Percentiles rank a stretch among this genome's conserved stretches.
phyloP scores from a whole-genome alignment of 1,140 invertebrate genomes.

The Sitodiplosis mosellana region DNA sequence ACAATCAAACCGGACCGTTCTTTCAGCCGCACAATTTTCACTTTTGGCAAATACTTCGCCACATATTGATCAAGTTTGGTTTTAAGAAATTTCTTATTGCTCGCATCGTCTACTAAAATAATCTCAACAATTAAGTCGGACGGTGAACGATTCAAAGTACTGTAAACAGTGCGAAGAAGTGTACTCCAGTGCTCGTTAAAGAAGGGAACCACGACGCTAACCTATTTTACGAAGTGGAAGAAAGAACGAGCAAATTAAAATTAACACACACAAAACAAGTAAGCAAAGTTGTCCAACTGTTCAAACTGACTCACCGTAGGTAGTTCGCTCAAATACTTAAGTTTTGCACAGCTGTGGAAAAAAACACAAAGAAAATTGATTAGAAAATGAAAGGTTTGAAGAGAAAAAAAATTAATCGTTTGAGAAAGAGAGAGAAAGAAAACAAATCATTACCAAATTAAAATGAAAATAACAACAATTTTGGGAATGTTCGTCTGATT shows the following conservation, averaged over 20 bases:
- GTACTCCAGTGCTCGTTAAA: constrained; percentile 87
- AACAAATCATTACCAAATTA: too few species aligned
- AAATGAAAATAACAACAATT: not conserved
- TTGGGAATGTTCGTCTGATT: not conserved
- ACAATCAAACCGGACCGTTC: constrained; percentile 71
- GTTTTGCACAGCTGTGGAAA: constrained; percentile 41
- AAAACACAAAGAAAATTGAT: constrained; percentile 4
- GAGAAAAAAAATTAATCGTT: too few species aligned
- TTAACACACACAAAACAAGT: too few species aligned
- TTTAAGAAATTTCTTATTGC: constrained; percentile 52
- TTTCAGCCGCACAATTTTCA: constrained; percentile 51
- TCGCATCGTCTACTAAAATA: constrained; percentile 84
- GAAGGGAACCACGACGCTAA: constrained; percentile 84
- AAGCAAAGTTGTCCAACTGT: too few species aligned
- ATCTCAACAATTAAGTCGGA: constrained; percentile 69
- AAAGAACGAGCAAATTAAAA: too few species aligned
- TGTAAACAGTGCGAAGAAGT: constrained; percentile 65
- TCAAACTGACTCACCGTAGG: constrained; percentile 58
- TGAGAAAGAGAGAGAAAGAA: too few species aligned
- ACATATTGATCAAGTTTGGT: constrained; percentile 60
- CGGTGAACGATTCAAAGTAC: constrained; percentile 69
- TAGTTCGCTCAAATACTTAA: constrained; percentile 55
- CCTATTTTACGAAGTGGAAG: too few species aligned
- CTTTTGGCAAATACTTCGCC: constrained; percentile 48
- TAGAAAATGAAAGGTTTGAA: too few species aligned